phyloP scores from a whole-genome alignment of 1,140 invertebrate genomes.

The Palaemon carinicauda region DNA sequence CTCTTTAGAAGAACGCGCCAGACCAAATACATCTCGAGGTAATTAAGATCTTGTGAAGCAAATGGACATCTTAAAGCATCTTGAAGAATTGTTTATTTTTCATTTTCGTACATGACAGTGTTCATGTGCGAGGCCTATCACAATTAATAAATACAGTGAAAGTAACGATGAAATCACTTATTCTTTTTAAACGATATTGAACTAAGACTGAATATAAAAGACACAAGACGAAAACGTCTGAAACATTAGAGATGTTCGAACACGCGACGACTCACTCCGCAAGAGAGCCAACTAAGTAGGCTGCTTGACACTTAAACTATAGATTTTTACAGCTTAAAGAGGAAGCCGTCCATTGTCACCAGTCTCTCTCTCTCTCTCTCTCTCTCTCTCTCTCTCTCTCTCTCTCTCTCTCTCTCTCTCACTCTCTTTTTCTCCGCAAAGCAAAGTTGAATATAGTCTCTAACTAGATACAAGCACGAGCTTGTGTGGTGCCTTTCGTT shows the following conservation, averaged over 20 bases:
- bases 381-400: neutral
- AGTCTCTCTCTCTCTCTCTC: neutral
- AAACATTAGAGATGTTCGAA: neutral
- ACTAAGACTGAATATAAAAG: neutral
- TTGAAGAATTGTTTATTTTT: too few species aligned
- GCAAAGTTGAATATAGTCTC: neutral
- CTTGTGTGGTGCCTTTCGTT: too few species aligned
- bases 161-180: neutral
- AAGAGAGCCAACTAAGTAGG: conserved; percentile 46
- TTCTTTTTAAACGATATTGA: too few species aligned
- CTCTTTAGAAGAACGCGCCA: too few species aligned
- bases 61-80: too few species aligned
- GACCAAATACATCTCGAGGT: too few species aligned
- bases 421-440: neutral
- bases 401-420: neutral
- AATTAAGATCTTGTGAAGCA: too few species aligned
- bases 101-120: too few species aligned
- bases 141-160: neutral
- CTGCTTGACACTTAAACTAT: conserved; percentile 49
- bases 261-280: neutral
- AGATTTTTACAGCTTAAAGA: conserved; percentile 52
- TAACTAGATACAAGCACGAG: too few species aligned
- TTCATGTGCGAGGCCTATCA: too few species aligned
- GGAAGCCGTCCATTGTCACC: conserved; percentile 46
- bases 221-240: neutral